phyloP scores from a whole-genome alignment of 1,140 invertebrate genomes.

The Cotesia glomerata region DNA sequence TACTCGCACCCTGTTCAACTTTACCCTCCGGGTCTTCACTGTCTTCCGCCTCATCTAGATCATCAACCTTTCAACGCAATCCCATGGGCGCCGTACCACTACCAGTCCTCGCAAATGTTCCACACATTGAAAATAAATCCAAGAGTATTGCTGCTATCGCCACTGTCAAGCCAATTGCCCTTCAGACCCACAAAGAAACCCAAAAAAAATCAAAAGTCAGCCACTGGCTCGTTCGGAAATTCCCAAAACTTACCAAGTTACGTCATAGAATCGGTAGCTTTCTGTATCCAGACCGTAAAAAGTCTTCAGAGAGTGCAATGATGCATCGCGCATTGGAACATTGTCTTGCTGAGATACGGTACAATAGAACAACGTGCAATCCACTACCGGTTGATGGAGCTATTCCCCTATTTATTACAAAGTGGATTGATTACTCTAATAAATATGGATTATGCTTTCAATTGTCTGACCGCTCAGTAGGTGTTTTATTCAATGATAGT shows the following conservation, averaged over 20 bases:
- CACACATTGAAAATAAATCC: background rate
- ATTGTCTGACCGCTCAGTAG: slow-evolving; percentile 72
- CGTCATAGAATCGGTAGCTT: slow-evolving; percentile 56
- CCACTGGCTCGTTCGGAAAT: slow-evolving; percentile 48
- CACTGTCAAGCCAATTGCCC: background rate
- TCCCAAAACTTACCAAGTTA: slow-evolving; percentile 51
- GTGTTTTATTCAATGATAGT: slow-evolving; percentile 75
- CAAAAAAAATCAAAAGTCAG: slow-evolving; percentile 46
- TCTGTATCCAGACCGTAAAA: slow-evolving; percentile 55
- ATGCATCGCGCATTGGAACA: slow-evolving; percentile 50
- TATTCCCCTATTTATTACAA: slow-evolving; percentile 71
- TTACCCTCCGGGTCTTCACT: slow-evolving; percentile 20
- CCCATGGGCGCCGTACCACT: background rate
- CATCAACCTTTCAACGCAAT: background rate
- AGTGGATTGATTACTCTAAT: slow-evolving; percentile 81
- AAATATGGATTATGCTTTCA: slow-evolving; percentile 78
- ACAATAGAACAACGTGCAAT: slow-evolving; percentile 37
- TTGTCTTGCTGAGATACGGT: slow-evolving; percentile 43
- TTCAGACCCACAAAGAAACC: background rate
- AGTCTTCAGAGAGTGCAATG: slow-evolving; percentile 43
- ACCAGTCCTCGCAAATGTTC: background rate
- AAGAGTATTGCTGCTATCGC: slow-evolving; percentile 6
- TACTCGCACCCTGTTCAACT: background rate
- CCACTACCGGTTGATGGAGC: slow-evolving; percentile 64
- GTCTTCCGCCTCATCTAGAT: slow-evolving; percentile 18